Conservation (phyloP, 2,113 vertebrate species). For the Trogon melanurus region DNA sequence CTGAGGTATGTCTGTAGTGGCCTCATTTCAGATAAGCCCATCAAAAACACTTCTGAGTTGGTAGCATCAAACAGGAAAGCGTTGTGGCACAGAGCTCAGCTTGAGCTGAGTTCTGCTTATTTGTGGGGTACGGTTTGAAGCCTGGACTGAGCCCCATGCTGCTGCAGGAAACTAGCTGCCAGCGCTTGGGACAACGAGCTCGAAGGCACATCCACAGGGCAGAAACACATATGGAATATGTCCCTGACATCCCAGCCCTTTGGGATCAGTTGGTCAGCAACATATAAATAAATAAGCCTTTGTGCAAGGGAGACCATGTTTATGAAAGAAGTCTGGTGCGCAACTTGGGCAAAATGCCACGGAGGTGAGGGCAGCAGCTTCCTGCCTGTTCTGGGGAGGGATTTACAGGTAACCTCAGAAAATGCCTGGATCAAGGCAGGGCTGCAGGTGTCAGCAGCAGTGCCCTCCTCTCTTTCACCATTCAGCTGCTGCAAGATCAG, state of each 20-base stretch:
- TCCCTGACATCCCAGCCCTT: background rate
- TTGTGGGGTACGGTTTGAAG: background rate
- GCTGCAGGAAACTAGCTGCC: background rate
- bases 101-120: background rate
- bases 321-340: background rate
- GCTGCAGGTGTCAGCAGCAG: accelerated
- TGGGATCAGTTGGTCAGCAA: background rate
- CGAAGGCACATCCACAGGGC: accelerated
- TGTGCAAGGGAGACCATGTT: background rate
- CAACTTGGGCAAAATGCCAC: background rate
- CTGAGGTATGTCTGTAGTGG: background rate
- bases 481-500: background rate
- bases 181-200: background rate
- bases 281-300: background rate
- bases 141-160: background rate
- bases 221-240: background rate
- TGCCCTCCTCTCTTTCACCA: background rate
- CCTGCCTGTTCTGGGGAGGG: accelerated
- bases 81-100: background rate
- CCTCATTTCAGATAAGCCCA: background rate
- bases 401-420: background rate
- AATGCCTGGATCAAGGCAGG: background rate
- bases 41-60: background rate
- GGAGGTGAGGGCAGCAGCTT: background rate
- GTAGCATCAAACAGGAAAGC: background rate